These are phyloP conservation scores for Formicarius rufipectus DNA, from an alignment of 2,113 vertebrate genomes.

Conservation along the genomic window DNA sequence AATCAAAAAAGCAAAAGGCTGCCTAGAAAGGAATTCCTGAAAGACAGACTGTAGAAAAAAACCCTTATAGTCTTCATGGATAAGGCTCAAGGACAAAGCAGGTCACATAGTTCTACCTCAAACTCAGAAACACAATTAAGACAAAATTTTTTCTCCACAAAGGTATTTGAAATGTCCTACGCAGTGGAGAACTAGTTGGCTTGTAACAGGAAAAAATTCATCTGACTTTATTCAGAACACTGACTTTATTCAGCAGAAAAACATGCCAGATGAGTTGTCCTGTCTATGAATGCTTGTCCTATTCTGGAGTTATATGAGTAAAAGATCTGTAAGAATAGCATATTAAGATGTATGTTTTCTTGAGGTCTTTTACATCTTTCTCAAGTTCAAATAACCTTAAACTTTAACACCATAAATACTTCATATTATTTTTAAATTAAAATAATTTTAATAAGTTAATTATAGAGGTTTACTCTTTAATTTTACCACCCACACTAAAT, in stretches of 20 bases:
- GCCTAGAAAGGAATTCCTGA: background rate
- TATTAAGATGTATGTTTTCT: background rate
- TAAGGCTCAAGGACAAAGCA: background rate
- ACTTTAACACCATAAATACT: background rate
- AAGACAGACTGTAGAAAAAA: background rate
- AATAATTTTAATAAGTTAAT: background rate
- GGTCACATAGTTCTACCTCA: background rate
- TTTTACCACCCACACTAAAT: background rate
- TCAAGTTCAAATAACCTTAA: background rate
- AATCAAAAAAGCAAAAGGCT: background rate
- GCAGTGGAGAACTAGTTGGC: background rate
- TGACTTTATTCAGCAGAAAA: background rate
- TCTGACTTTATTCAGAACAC: background rate
- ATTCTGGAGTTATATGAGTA: background rate
- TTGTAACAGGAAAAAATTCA: background rate
- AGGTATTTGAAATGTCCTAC: background rate
- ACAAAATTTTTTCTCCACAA: background rate
- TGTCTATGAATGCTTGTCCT: background rate
- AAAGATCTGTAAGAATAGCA: background rate
- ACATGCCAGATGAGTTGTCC: background rate
- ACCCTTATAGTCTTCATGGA: background rate
- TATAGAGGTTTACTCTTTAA: background rate
- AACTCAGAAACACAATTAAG: background rate
- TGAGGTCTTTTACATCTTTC: background rate
- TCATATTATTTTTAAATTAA: background rate